phyloP scores from a whole-genome alignment of 2,113 vertebrate species.

The Atherinomorus stipes region DNA sequence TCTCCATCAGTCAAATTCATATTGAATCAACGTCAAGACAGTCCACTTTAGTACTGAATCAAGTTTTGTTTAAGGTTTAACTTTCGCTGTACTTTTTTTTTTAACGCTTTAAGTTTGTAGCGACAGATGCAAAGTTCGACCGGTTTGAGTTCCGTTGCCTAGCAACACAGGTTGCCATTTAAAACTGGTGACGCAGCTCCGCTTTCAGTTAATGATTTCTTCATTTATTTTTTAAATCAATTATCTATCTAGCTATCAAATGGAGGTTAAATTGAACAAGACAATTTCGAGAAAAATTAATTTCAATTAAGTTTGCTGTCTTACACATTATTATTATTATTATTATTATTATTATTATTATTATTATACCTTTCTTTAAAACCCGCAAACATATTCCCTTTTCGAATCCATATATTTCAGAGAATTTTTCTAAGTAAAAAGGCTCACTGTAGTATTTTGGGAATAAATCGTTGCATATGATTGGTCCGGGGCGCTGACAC shows the following conservation, averaged over 20 bases:
- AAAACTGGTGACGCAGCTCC: background rate
- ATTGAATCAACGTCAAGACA: background rate
- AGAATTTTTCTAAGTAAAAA: background rate
- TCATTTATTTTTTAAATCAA: no score
- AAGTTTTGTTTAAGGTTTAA: background rate
- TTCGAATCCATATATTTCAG: no score
- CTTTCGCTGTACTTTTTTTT: background rate
- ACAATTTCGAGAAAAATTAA: no score
- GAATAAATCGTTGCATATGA: slow-evolving; percentile 32
- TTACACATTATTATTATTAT: no score
- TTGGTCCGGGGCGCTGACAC: slow-evolving; percentile 59
- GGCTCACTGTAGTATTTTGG: background rate
- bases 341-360: no score
- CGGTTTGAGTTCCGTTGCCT: slow-evolving; percentile 52
- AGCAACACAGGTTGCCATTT: slow-evolving; percentile 24
- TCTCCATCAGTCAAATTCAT: slow-evolving; percentile 23
- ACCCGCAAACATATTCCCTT: no score
- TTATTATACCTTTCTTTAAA: no score
- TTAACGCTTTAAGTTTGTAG: background rate
- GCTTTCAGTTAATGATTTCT: background rate
- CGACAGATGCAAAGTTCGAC: background rate
- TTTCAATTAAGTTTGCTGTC: no score
- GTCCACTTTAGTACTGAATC: background rate
- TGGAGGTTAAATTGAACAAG: no score
- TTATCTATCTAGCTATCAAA: no score